These are phyloP conservation scores for Aphodius granarius DNA, from an alignment of 2,888 invertebrate genomes.

Conservation along the genomic window DNA sequence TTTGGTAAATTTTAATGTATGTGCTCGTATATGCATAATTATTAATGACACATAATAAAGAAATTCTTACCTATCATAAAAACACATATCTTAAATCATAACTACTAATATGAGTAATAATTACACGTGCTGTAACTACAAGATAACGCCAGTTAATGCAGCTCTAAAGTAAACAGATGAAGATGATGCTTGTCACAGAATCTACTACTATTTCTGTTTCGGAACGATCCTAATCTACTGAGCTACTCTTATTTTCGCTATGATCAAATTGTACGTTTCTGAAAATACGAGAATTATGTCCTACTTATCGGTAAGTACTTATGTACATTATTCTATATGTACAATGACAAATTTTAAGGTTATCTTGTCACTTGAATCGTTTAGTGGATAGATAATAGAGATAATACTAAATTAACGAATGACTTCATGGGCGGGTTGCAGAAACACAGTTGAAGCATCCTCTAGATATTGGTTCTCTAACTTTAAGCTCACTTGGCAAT, in stretches of 20 bases:
- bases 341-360: too few relatives aligned
- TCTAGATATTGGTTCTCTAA: too few relatives aligned
- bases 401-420: too few relatives aligned
- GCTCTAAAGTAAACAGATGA: neutral
- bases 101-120: neutral
- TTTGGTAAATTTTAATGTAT: neutral
- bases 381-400: too few relatives aligned
- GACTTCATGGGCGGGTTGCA: too few relatives aligned
- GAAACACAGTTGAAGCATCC: too few relatives aligned
- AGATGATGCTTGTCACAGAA: neutral
- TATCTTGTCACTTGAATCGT: too few relatives aligned
- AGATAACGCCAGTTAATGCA: neutral
- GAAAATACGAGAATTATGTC: neutral
- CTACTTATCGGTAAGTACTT: neutral
- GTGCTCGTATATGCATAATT: neutral
- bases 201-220: neutral
- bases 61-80: neutral
- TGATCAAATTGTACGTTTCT: neutral
- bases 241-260: neutral
- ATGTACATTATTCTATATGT: too few relatives aligned
- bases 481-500: too few relatives aligned
- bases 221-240: neutral
- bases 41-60: neutral
- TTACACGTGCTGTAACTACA: neutral
- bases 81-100: neutral